Evolutionary conservation across 2,113 vertebrate genomes (phyloP), one percentile per base, ranked within the genome.

Genomic region (Bos javanicus): DNA sequence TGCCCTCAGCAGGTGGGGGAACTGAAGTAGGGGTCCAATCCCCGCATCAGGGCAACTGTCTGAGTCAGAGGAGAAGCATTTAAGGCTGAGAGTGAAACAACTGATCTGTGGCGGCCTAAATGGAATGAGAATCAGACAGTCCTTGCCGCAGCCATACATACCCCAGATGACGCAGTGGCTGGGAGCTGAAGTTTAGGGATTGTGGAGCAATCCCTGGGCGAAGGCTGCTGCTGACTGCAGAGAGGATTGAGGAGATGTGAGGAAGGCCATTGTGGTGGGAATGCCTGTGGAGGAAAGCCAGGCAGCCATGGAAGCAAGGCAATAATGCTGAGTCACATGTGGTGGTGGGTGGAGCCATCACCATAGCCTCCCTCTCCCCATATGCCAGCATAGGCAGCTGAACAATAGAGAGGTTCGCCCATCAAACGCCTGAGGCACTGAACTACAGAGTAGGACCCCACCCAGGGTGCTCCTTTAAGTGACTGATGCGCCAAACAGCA

Each of bases 321-420:
- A 23, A 0, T 71, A 39, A 0, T 71, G n/a, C 67, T 39, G 67
- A 39, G 19, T 71, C n/a, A 39, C n/a, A 13, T 0, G 4, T 6
- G 36, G 4, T 6, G 36, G 67, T 0, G 5, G n/a, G 19, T 71
- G 64, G n/a, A 36, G n/a, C 17, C 64, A 11, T 11, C n/a, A n/a
- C 64, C 64, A 71, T 21, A 36, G 64, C n/a, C 19, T 71, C 64
- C 30, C 60, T 71, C n/a, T n/a, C 64, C 64, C 64, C n/a, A 36
- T n/a, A 23, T 1, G 19, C 64, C 64, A 21, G n/a, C 64, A 36
- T 6, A 1, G 17, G 64, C 64, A 71, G n/a, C 64, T 62, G 59
- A 30, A 62, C 59, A 15, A 30, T 15, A 62, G 28, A 60, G 59
- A 15, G 28, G 28, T 13, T 71, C 17, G n/a, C n/a, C n/a, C 64